A percentile compares a stretch with the other conserved stretches of the same genome.
Evolutionary conservation across 2,888 invertebrate genomes (phyloP).

Genomic region (Drosophila rubida): DNA sequence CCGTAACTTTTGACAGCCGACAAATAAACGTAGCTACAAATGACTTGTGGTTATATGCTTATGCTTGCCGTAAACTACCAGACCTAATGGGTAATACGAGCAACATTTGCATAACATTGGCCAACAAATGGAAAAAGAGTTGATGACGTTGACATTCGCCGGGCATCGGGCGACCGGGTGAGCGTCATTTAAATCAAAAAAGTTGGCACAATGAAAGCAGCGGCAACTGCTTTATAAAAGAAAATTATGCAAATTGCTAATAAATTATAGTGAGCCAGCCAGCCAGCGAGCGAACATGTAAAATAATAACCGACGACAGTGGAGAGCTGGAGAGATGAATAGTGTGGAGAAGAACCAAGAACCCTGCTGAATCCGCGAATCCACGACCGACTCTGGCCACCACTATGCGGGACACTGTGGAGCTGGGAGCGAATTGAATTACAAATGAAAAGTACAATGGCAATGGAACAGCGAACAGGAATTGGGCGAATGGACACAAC

Average conservation of each 20-base stretch:
- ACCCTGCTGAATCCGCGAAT: conserved; percentile 25
- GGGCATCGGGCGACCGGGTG: conserved; percentile 14
- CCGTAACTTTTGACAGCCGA: conserved; percentile 42
- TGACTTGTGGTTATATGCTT: conserved; percentile 38
- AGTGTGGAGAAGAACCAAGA: conserved; percentile 10
- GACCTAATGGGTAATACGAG: conserved; percentile 60
- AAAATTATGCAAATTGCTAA: conserved; percentile 82
- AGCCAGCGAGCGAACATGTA: conserved; percentile 78
- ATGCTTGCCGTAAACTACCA: conserved; percentile 50
- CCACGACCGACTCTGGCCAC: conserved; percentile 7
- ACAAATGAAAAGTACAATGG: conserved; percentile 77
- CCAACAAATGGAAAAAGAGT: conserved; percentile 58
- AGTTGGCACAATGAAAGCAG: conserved; percentile 57
- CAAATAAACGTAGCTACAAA: conserved; percentile 64
- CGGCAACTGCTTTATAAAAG: conserved; percentile 73
- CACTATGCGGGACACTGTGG: conserved; percentile 2
- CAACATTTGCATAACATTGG: conserved; percentile 75
- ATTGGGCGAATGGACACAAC: conserved; percentile 45
- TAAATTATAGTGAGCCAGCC: conserved; percentile 77
- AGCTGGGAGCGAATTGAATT: conserved; percentile 70
- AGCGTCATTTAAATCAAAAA: conserved; percentile 66
- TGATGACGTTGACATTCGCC: conserved; percentile 37
- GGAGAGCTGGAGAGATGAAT: conserved; percentile 27
- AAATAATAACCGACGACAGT: conserved; percentile 72
- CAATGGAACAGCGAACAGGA: conserved; percentile 31